Evolutionary conservation across 2,113 vertebrate species (phyloP).

Genomic region (Gadus chalcogrammus): DNA sequence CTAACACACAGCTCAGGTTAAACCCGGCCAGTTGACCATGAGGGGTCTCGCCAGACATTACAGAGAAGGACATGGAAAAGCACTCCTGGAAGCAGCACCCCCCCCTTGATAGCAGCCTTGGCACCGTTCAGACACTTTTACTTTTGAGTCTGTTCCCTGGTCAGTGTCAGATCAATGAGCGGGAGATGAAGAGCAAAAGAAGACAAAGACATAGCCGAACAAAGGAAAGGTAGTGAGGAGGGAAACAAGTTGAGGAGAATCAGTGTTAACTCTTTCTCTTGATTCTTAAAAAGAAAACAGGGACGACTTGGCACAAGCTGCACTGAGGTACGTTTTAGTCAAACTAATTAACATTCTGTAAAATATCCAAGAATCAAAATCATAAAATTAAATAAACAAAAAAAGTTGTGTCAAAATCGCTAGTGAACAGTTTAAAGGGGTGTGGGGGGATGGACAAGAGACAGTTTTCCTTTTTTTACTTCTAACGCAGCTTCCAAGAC

Average conservation of each 20-base stretch:
- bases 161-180: slow-evolving; percentile 21
- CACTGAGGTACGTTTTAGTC: background rate
- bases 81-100: slow-evolving; percentile 26
- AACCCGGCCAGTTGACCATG: background rate
- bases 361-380: background rate
- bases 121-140: background rate
- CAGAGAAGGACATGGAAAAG: slow-evolving; percentile 39
- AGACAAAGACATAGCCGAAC: background rate
- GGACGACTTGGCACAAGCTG: background rate
- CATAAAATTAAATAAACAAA: background rate
- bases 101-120: slow-evolving; percentile 15
- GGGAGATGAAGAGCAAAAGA: slow-evolving; percentile 17
- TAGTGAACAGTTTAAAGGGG: background rate
- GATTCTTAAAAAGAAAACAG: background rate
- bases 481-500: background rate
- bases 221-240: background rate
- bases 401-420: background rate
- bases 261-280: background rate
- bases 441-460: background rate
- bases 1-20: slow-evolving; percentile 8
- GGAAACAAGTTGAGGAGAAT: background rate
- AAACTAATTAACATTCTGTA: background rate
- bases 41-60: slow-evolving; percentile 28
- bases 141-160: slow-evolving; percentile 15
- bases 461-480: background rate